Base-by-base conservation (phyloP, 2,113 vertebrate species). In the Haliaeetus leucogaster region DNA sequence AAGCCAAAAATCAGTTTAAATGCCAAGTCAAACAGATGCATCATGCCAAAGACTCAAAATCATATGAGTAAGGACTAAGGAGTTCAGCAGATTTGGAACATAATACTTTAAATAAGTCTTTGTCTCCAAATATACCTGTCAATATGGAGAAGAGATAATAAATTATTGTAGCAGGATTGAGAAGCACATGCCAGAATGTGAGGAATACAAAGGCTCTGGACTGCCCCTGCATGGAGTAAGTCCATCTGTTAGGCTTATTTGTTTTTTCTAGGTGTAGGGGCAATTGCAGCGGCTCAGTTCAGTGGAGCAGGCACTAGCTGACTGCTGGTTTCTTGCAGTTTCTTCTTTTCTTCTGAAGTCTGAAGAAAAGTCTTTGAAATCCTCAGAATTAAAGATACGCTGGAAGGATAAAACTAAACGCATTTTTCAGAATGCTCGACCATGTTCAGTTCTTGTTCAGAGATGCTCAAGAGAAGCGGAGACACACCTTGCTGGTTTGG, bases 21-120 rank as follows among this genome's bases (percentile, higher is more conserved):
- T 67, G 92, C 94, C 94, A 97, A 97, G 61, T 93, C 72, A 97
- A 96, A 95, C 95, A 95, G 93, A 74, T 55, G 17, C 3, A 8
- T 71, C 83, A 92, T 92, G 86, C 90, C 94, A 95, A 93, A 93
- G 70, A 53, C 63, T 83, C 90, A 84, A 82, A 93, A 88, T 90
- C 36, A 38, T 62, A 82, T 91, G 82, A 96, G 83, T 90, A 92
- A 95, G 38, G 67, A 91, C 76, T 93, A 68, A 86, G 25, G 47
- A 91, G 87, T 90, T 92, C 34, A 80, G 78, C 40, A 92, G 58
- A 70, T 86, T 86, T 92, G 70, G 70, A 96, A 71, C 48, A 80
- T 68, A 91, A 85, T 65, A 61, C 73, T 95, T 96, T 91, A 84
- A 93, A 70, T 71, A 95, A 86, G 40, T 81, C 82, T 86, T 77